Conservation (phyloP, 2,797 vertebrate genomes). For the Galagoides demidoff region DNA sequence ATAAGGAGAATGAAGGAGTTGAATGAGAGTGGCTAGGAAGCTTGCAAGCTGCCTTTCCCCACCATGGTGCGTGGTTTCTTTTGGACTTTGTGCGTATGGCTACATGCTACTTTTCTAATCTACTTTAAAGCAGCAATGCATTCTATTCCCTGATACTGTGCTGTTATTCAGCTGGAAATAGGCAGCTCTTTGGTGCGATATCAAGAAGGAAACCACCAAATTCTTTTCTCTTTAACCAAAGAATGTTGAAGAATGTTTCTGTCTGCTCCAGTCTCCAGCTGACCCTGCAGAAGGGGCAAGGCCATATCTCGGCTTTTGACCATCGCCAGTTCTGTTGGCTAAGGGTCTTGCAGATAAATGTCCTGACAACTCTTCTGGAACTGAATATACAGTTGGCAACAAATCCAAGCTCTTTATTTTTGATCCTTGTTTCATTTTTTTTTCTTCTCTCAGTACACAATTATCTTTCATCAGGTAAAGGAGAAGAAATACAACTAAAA, state of each 20-base stretch:
- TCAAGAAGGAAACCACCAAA: slow-evolving; percentile 56
- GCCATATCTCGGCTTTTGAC: neutral
- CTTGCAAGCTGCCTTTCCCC: neutral
- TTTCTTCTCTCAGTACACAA: neutral
- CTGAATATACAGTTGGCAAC: neutral
- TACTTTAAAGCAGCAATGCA: neutral
- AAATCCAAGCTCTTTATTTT: neutral
- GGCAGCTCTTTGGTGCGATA: slow-evolving; percentile 51
- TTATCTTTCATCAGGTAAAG: slow-evolving; percentile 31
- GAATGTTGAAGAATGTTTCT: slow-evolving; percentile 34
- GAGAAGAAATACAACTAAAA: slow-evolving; percentile 58
- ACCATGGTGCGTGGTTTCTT: neutral
- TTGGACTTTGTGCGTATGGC: neutral
- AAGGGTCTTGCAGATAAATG: neutral
- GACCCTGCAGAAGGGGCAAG: neutral
- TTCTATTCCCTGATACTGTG: neutral
- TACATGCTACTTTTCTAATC: neutral
- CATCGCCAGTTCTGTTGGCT: neutral
- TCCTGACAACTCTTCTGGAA: neutral
- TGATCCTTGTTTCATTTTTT: neutral
- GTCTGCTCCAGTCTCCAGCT: neutral
- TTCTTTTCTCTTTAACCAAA: slow-evolving; percentile 60
- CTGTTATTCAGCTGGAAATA: slow-evolving; percentile 1
- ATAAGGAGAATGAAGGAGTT: neutral
- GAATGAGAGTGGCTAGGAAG: neutral